Evolutionary conservation across 2,797 vertebrate genomes (phyloP).

Genomic region (Melanotaenia trifasciata): DNA sequence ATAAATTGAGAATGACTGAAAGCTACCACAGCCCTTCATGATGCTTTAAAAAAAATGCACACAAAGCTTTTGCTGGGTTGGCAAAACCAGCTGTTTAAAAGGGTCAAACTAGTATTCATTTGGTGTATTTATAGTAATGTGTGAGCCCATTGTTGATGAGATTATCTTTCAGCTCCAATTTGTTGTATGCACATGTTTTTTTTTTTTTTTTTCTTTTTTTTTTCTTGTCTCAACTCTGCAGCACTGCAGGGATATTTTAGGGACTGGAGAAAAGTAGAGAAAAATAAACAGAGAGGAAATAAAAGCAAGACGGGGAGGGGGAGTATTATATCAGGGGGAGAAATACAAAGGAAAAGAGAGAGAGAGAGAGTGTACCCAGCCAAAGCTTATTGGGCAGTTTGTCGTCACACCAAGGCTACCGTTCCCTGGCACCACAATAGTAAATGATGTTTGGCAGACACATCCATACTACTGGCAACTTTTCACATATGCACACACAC

Average conservation of each 20-base stretch:
- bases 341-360: not conserved
- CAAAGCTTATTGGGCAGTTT: constrained; percentile 72
- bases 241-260: constrained; percentile 32
- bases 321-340: not conserved
- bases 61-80: not conserved
- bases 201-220: rapidly evolving
- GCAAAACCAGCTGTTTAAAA: constrained; percentile 10
- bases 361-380: constrained; percentile 27
- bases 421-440: constrained; percentile 68
- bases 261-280: constrained; percentile 2
- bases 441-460: constrained; percentile 75
- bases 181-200: not conserved
- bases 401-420: constrained; percentile 72
- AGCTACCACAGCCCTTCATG: not conserved
- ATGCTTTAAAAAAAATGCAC: not conserved
- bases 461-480: constrained; percentile 55
- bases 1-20: not conserved
- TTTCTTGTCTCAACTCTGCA: constrained; percentile 41
- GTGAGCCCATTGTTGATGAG: constrained; percentile 34
- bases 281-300: constrained; percentile 24
- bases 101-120: constrained; percentile 40
- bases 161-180: constrained; percentile 47
- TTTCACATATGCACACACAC: constrained; percentile 47
- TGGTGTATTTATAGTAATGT: constrained; percentile 46
- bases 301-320: constrained; percentile 6